Evolutionary conservation across 2,888 invertebrate genomes (phyloP), one percentile per base, ranked within the genome.

Genomic region (Entomobrya multifasciata): DNA sequence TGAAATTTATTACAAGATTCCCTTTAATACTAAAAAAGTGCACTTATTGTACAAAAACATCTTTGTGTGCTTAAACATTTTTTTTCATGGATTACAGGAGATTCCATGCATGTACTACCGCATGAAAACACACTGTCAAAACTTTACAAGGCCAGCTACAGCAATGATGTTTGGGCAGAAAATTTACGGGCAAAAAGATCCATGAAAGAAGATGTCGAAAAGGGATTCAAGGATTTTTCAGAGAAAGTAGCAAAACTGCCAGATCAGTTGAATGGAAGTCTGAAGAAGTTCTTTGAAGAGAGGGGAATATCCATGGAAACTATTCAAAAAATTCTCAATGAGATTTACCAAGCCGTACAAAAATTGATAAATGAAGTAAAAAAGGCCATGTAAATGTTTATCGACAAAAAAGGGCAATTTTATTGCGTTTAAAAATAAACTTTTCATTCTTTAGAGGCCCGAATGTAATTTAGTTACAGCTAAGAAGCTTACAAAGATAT

Each of bases 271-370:
- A 47, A 47, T 10, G 41, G 11, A 2, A 30, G 17, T 6, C 13
- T 80, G n/a, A 80, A 67, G 22, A 65, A 80, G 65, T 80, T 67
- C 15, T 80, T 80, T 36, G 67, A 80, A n/a, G 80, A 80, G 20
- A n/a, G 67, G 4, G 80, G 80, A 10, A 65, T 80, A 20, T 80
- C 80, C 0, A 22, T 44, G 22, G 80, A 80, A 20, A 67, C 25
- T 20, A 55, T 80, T n/a, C 67, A 80, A 20, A 67, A 65, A n/a
- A 52, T 67, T 30, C 52, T 80, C 3, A 25, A 41, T 13, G 55
- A 47, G 13, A 67, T 80, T 36, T 65, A 13, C 13, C 20, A 52
- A 11, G 52, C 65, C 1, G 67, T 80, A 0, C 22, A 67, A 17
- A 80, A 67, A 20, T n/a, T 80, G 30, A 30, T 80, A 10, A 49